A percentile compares a stretch with the other conserved stretches of the same genome.
Conservation (phyloP, 1,140 invertebrate species). For the Scaptomyza graminum region DNA sequence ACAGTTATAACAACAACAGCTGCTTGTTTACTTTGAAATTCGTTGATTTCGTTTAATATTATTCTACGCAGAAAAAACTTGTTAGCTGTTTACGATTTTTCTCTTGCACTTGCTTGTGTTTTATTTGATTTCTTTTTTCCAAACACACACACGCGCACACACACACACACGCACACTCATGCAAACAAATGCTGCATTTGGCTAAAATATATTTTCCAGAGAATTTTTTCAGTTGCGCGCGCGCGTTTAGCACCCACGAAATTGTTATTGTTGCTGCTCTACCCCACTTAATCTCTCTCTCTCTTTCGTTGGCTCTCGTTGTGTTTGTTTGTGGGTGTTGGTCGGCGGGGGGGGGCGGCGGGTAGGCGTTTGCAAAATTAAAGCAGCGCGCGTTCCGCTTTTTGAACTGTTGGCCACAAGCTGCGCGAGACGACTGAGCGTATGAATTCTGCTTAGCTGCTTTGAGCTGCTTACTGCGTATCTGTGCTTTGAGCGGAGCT, state of each 20-base stretch:
- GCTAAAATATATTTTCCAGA: constrained; percentile 52
- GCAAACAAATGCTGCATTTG: constrained; percentile 25
- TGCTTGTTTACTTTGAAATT: constrained; percentile 69
- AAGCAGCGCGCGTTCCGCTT: constrained; percentile 53
- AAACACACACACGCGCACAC: constrained; percentile 39
- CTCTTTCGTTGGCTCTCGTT: constrained; percentile 43
- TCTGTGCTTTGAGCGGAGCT: constrained; percentile 15
- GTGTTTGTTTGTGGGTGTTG: constrained; percentile 6
- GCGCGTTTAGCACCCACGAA: constrained; percentile 69
- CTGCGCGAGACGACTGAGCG: constrained; percentile 67
- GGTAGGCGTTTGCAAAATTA: constrained; percentile 18
- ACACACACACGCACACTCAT: constrained; percentile 20
- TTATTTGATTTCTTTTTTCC: constrained; percentile 38
- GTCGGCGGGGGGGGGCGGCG: constrained; percentile 44
- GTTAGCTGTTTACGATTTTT: constrained; percentile 68
- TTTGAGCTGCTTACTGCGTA: constrained; percentile 11
- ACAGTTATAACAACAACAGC: too few relatives aligned
- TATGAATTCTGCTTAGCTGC: constrained; percentile 1
- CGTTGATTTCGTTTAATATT: constrained; percentile 35
- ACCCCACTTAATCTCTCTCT: constrained; percentile 23
- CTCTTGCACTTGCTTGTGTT: constrained; percentile 66
- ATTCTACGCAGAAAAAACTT: constrained; percentile 74
- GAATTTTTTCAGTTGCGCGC: constrained; percentile 61
- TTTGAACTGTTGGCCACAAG: constrained; percentile 60
- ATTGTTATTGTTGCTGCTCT: constrained; percentile 42